Evolutionary conservation across 2,797 vertebrate species (phyloP).

Genomic region (Girardinus metallicus): DNA sequence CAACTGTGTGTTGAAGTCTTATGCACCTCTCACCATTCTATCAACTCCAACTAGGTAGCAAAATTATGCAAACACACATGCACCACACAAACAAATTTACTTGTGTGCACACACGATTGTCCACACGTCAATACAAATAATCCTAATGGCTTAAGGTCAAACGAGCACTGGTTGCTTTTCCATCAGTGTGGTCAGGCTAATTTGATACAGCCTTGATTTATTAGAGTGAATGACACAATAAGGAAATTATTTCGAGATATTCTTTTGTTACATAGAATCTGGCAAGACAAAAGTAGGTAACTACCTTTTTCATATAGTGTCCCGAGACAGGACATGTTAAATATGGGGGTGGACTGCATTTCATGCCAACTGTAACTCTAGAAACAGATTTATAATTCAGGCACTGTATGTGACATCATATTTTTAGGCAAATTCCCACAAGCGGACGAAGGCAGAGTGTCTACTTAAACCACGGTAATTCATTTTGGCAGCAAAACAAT

Average conservation of each 20-base stretch:
- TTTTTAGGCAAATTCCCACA: slow-evolving; percentile 32
- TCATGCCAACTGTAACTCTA: background rate
- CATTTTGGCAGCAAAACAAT: slow-evolving; percentile 78
- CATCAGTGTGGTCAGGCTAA: background rate
- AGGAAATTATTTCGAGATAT: background rate
- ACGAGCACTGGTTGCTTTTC: background rate
- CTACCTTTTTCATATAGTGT: background rate
- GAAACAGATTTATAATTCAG: background rate
- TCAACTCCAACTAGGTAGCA: background rate
- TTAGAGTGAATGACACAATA: background rate
- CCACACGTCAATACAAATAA: background rate
- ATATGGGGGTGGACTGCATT: background rate
- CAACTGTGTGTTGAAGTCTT: too few species aligned
- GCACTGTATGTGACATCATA: background rate
- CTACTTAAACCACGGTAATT: slow-evolving; percentile 61
- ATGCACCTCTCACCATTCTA: background rate
- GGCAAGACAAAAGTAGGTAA: background rate
- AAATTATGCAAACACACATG: background rate
- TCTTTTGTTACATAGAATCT: background rate
- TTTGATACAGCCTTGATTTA: background rate
- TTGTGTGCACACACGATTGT: too few species aligned
- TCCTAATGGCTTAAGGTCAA: background rate
- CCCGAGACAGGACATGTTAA: background rate
- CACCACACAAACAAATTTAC: too few species aligned
- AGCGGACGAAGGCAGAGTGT: slow-evolving; percentile 39